Conservation (phyloP, 2,888 invertebrate species). For the Limnephilus lunatus region DNA sequence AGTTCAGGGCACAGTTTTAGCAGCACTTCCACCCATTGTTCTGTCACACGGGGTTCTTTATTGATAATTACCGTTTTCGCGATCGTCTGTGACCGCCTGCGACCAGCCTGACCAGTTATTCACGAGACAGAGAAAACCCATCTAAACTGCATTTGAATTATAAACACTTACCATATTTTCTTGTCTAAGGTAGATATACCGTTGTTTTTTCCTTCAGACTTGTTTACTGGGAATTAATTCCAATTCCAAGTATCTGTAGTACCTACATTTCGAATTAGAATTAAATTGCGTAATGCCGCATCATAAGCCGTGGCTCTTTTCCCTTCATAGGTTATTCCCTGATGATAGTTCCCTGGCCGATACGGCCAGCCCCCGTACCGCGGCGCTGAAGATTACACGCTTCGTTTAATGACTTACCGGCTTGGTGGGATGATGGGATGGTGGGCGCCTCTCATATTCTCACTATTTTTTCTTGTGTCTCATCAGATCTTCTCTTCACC, state of each 20-base stretch:
- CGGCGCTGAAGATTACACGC: constrained; percentile 15
- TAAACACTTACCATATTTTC: background rate
- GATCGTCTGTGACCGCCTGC: constrained; percentile 16
- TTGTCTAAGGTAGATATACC: background rate
- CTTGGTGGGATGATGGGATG: constrained; percentile 8
- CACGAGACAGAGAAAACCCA: background rate
- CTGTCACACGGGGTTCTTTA: constrained; percentile 34
- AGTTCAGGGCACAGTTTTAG: constrained; percentile 30
- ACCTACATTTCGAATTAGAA: background rate
- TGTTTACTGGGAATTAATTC: background rate
- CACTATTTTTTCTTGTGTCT: background rate
- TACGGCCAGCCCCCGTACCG: background rate
- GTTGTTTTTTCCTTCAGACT: background rate
- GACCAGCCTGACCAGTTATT: constrained; percentile 20
- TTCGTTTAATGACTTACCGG: background rate
- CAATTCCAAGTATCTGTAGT: background rate
- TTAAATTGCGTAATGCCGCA: constrained; percentile 9
- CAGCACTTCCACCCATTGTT: constrained; percentile 41
- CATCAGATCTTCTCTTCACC: background rate
- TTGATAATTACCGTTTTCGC: constrained; percentile 40
- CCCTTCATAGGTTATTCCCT: constrained; percentile 4
- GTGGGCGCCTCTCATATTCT: constrained; percentile 16
- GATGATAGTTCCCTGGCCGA: background rate
- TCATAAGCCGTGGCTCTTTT: background rate
- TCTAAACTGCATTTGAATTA: background rate